Base-by-base conservation (phyloP, 2,113 vertebrate species). In the Charadrius vociferus region DNA sequence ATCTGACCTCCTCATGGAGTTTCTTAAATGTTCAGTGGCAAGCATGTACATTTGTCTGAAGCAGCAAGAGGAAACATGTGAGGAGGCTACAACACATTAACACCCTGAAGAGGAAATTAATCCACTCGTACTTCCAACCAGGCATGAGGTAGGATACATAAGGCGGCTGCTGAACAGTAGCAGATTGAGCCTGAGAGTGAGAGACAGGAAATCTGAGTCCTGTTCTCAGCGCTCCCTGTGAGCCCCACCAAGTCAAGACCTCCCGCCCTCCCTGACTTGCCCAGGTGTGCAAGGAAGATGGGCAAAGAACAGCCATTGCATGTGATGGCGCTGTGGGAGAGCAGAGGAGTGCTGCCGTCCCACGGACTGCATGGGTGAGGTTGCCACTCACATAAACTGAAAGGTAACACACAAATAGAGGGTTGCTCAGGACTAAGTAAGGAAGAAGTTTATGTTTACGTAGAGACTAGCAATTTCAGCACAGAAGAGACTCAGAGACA, bases 171-270 rank as follows among this genome's bases (percentile, higher is more conserved):
- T 81, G 75, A 93, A 36, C 34, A 59, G 62, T 5, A 88, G 88
- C 85, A 94, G 71, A 82, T 59, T 73, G 92, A 94, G 81, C 50
- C 81, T 10, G 32, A 53, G 66, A 73, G 81, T 10, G 71, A 96
- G 37, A 92, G 58, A 86, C 72, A 20, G 71, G 50, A 83, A 88
- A 93, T 74, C 63, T 93, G 72, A 41, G 56, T 63, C 75, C 79
- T 88, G 53, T 41, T 83, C 71, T 67, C 50, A 37, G 41, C 34
- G 50, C 27, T 95, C 63, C 63, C 50, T 12, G 23, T 9, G 19
- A 82, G 61, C 56, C 79, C 3, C 3, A 67, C 52, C 83, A 75
- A 75, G 56, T 15, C 80, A 86, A 37, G 93, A 14, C 36, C 73
- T 93, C 59, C 65, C 36, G 66, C 36, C 30, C 26, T 2, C 68